Percentiles rank a stretch among this genome's conserved stretches.
Evolutionary conservation across 2,113 vertebrate genomes (phyloP).

Genomic region (Colinus virginianus): DNA sequence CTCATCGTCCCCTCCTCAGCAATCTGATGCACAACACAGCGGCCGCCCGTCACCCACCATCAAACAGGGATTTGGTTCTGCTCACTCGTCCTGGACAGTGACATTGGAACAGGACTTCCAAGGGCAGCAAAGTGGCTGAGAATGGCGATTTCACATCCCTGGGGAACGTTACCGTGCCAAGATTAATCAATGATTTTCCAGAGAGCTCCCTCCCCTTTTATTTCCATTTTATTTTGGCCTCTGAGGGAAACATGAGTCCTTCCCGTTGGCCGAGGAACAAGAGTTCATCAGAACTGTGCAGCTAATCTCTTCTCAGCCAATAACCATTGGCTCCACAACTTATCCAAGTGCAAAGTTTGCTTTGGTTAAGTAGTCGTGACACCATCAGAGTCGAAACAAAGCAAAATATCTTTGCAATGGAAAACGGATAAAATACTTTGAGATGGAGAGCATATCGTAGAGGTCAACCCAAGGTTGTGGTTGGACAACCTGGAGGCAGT

Average conservation of each 20-base stretch:
- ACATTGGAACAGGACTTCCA: not conserved
- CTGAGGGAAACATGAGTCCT: not conserved
- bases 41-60: not conserved
- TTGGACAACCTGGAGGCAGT: not conserved
- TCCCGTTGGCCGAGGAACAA: not conserved
- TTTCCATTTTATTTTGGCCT: constrained; percentile 8
- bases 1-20: not conserved
- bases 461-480: not conserved
- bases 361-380: not conserved
- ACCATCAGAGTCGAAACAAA: not conserved
- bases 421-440: not conserved
- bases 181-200: not conserved
- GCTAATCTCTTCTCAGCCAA: not conserved
- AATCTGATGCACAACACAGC: not conserved
- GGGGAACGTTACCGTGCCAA: not conserved
- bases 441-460: not conserved
- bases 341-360: not conserved
- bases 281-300: too few relatives aligned
- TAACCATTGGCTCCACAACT: not conserved
- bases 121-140: not conserved
- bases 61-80: not conserved
- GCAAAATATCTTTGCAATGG: not conserved
- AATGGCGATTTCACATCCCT: not conserved
- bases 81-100: not conserved
- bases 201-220: not conserved